Evolutionary conservation across 2,797 vertebrate genomes (phyloP).

Genomic region (Sardinella longiceps): DNA sequence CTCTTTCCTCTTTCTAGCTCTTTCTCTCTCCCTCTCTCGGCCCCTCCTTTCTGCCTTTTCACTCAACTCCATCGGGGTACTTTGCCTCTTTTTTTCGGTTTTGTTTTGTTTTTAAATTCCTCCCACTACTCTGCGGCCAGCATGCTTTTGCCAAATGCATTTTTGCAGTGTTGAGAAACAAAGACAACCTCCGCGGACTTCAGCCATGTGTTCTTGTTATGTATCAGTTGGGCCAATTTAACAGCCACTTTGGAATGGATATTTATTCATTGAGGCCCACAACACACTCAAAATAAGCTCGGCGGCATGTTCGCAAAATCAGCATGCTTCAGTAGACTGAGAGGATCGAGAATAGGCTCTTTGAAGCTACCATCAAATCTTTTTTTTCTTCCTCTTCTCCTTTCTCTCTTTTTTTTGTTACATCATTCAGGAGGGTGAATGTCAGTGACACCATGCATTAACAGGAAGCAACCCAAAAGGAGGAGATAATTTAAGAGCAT

Average conservation of each 20-base stretch:
- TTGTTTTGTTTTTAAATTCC: conserved; percentile 23
- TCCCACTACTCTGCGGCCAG: conserved; percentile 5
- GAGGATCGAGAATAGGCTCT: conserved; percentile 6
- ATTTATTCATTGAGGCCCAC: conserved; percentile 23
- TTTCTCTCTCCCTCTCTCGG: background rate
- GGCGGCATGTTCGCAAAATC: background rate
- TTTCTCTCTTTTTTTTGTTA: background rate
- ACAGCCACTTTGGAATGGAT: conserved; percentile 22
- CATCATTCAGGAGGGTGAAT: conserved; percentile 10
- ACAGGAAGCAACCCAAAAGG: conserved; percentile 5
- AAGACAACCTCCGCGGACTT: conserved; percentile 23
- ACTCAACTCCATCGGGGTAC: conserved; percentile 21
- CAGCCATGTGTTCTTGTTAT: conserved; percentile 23
- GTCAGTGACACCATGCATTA: conserved; percentile 12
- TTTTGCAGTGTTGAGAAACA: conserved; percentile 18
- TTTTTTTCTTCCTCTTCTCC: background rate
- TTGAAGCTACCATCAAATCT: background rate
- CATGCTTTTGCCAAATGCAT: background rate
- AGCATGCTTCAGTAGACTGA: conserved; percentile 15
- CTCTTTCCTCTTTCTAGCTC: background rate
- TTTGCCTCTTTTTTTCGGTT: background rate
- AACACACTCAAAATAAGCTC: conserved; percentile 11
- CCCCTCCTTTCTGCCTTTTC: conserved; percentile 24
- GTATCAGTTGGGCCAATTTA: conserved; percentile 27
- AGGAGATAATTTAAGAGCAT: conserved; percentile 2